Conservation (phyloP, 1,140 invertebrate genomes). For the Plectrocnemia conspersa region DNA sequence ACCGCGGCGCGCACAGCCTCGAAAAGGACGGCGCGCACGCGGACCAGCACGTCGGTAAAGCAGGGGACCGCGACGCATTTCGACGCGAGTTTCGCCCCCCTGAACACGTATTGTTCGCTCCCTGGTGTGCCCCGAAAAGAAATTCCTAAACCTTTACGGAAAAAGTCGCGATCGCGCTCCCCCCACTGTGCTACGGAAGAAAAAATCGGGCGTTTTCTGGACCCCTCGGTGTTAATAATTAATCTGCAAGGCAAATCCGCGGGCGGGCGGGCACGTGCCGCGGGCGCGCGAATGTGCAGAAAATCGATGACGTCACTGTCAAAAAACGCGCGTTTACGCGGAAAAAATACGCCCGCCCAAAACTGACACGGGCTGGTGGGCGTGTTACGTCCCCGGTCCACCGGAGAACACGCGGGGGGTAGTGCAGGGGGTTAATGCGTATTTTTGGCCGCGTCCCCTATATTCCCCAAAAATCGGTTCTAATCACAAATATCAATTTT, state of each 20-base stretch:
- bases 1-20: neutral
- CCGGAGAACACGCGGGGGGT: too few relatives aligned
- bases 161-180: neutral
- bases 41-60: conserved; percentile 1
- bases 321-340: too few relatives aligned
- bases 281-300: neutral
- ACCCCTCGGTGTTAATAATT: neutral
- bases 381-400: conserved; percentile 12
- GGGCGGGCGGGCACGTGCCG: neutral
- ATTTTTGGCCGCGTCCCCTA: too few relatives aligned
- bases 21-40: conserved; percentile 11
- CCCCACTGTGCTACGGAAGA: neutral
- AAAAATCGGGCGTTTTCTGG: neutral
- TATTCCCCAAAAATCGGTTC: conserved; percentile 5
- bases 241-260: neutral
- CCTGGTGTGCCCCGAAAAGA: neutral
- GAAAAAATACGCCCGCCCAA: neutral
- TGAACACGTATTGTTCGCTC: neutral
- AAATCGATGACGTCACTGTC: too few relatives aligned
- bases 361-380: conserved; percentile 15
- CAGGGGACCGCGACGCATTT: neutral
- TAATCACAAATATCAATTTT: too few relatives aligned
- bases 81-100: neutral
- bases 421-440: conserved; percentile 8
- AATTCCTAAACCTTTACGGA: too few relatives aligned